Conservation (phyloP, 2,888 invertebrate species). For the Drosophila merina region DNA sequence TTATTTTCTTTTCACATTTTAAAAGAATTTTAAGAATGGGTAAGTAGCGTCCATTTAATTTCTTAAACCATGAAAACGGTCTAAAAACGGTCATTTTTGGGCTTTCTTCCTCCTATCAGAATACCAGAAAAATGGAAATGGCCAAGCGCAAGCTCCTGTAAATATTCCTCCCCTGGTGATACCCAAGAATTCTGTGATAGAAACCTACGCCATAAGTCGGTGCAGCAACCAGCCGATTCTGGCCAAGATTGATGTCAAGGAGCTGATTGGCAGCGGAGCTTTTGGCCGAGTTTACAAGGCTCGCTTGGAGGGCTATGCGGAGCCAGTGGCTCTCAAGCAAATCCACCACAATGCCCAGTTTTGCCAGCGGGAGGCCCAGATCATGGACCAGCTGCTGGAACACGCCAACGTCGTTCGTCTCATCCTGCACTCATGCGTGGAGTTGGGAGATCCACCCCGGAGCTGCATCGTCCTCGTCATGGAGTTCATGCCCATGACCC, state of each 20-base stretch:
- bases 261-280: slow-evolving; percentile 99
- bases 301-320: slow-evolving; percentile 95
- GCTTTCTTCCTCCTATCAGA: not conserved
- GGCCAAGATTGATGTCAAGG: slow-evolving; percentile 16
- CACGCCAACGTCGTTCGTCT: slow-evolving; percentile 99
- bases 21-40: slow-evolving; percentile 15
- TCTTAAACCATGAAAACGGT: not conserved
- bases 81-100: not conserved
- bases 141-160: not conserved
- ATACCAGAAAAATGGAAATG: not conserved
- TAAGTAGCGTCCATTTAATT: slow-evolving; percentile 3
- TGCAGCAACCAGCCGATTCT: not conserved
- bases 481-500: slow-evolving; percentile 95
- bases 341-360: slow-evolving; percentile 99
- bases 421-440: slow-evolving; percentile 99
- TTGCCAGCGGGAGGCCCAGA: slow-evolving; percentile 99
- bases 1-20: not conserved
- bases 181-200: slow-evolving; percentile 1
- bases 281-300: slow-evolving; percentile 99
- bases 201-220: not conserved
- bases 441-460: slow-evolving; percentile 98
- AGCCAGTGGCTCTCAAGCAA: slow-evolving; percentile 99
- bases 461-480: slow-evolving; percentile 98
- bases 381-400: slow-evolving; percentile 96
- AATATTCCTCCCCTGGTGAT: slow-evolving; percentile 21